Evolutionary conservation across 2,113 vertebrate species (phyloP).

Genomic region (Clarias macrocephalus): DNA sequence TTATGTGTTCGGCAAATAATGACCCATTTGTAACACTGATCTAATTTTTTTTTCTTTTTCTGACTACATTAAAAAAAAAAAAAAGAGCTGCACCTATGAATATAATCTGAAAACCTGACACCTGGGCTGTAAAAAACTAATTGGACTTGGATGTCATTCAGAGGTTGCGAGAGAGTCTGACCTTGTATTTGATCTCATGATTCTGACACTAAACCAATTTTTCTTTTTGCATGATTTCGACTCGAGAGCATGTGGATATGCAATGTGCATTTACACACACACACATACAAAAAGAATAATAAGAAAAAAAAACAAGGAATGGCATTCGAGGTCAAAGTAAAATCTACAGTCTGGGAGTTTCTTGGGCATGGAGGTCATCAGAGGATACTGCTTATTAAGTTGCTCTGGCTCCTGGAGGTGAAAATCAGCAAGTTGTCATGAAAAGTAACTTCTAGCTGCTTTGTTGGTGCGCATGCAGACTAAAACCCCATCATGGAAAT

Average conservation of each 20-base stretch:
- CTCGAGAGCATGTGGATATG: not conserved
- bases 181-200: not conserved
- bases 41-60: not conserved
- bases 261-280: not conserved
- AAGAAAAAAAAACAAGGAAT: not conserved
- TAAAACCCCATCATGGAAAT: not conserved
- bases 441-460: not conserved
- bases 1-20: too few species aligned
- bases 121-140: not conserved
- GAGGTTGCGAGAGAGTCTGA: not conserved
- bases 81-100: not conserved
- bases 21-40: too few species aligned
- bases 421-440: not conserved
- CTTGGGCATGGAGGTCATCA: not conserved
- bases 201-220: not conserved
- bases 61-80: not conserved
- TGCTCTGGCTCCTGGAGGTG: not conserved
- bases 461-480: not conserved
- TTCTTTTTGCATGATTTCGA: not conserved
- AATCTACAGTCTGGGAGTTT: not conserved
- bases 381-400: not conserved
- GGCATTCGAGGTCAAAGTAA: not conserved
- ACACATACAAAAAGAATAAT: too few species aligned
- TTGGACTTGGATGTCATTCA: not conserved
- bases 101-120: not conserved